Conservation (phyloP, 2,113 vertebrate species). For the Thymallus thymallus region DNA sequence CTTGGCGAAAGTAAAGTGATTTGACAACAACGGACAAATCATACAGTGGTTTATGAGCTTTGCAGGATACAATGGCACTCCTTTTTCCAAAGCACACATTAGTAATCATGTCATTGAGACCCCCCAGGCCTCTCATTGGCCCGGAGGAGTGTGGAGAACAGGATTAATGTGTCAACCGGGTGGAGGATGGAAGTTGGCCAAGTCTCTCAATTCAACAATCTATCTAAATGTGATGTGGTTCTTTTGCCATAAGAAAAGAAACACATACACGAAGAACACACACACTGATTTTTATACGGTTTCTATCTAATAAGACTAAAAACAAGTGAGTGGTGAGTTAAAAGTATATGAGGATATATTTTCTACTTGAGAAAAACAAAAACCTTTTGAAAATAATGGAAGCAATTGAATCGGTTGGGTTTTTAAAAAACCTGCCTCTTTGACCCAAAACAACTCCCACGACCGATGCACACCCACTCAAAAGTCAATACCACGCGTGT, state of each 20-base stretch:
- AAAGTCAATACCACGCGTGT: constrained; percentile 71
- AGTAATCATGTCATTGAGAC: constrained; percentile 70
- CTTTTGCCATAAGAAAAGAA: neutral
- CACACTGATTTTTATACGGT: neutral
- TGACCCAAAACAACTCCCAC: constrained; percentile 62
- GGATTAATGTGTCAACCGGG: constrained; percentile 66
- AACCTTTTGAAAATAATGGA: neutral
- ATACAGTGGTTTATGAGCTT: constrained; percentile 71
- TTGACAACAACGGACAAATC: constrained; percentile 71
- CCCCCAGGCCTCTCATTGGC: constrained; percentile 60
- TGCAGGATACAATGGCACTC: constrained; percentile 67
- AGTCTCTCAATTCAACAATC: neutral
- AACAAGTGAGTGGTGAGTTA: neutral
- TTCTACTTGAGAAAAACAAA: neutral
- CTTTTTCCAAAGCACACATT: constrained; percentile 72
- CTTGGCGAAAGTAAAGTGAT: constrained; percentile 68
- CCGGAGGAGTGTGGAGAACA: constrained; percentile 63
- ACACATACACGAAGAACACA: neutral
- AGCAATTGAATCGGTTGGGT: neutral
- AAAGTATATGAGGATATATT: neutral
- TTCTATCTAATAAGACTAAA: neutral
- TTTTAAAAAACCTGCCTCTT: constrained; percentile 47
- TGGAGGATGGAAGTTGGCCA: neutral
- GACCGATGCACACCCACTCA: constrained; percentile 70
- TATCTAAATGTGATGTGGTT: neutral